Percentiles rank a stretch among this genome's conserved stretches.
These are phyloP conservation scores for Hyphantria cunea DNA, from an alignment of 1,140 invertebrate species.

Conservation along the genomic window DNA sequence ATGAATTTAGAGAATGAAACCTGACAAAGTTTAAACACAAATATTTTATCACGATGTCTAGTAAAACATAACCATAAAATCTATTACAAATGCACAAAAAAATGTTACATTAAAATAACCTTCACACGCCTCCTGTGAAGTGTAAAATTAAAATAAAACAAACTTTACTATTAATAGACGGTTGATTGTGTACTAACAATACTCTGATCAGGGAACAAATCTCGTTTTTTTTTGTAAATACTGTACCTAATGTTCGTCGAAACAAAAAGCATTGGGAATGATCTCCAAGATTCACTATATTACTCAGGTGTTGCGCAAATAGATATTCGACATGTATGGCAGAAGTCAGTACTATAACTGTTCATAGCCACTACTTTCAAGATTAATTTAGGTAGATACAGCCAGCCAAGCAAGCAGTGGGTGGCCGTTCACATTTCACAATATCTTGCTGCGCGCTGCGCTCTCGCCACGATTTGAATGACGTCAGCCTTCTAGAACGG, in stretches of 20 bases:
- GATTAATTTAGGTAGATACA: constrained; percentile 66
- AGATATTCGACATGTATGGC: constrained; percentile 72
- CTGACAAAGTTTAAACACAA: too few species aligned
- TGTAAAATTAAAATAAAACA: constrained; percentile 1
- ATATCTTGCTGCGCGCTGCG: constrained; percentile 69
- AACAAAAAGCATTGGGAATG: constrained; percentile 74
- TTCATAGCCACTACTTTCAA: constrained; percentile 78
- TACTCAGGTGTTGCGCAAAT: constrained; percentile 58
- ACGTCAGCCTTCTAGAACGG: constrained; percentile 78
- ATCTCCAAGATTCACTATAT: constrained; percentile 70
- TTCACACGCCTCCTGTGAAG: constrained; percentile 2
- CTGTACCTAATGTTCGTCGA: constrained; percentile 78
- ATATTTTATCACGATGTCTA: too few species aligned
- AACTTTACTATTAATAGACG: constrained; percentile 13
- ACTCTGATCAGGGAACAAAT: constrained; percentile 25
- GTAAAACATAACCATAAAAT: too few species aligned
- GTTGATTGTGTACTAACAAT: constrained; percentile 10
- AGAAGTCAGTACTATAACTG: constrained; percentile 75
- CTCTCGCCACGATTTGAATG: constrained; percentile 71
- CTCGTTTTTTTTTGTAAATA: constrained; percentile 56
- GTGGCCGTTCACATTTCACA: constrained; percentile 81
- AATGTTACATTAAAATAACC: neutral
- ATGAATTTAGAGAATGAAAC: too few species aligned
- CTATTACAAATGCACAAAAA: neutral
- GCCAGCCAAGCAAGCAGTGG: constrained; percentile 69